These are phyloP conservation scores for Sarcophaga bullata DNA, from an alignment of 1,140 invertebrate species.

Conservation along the genomic window DNA sequence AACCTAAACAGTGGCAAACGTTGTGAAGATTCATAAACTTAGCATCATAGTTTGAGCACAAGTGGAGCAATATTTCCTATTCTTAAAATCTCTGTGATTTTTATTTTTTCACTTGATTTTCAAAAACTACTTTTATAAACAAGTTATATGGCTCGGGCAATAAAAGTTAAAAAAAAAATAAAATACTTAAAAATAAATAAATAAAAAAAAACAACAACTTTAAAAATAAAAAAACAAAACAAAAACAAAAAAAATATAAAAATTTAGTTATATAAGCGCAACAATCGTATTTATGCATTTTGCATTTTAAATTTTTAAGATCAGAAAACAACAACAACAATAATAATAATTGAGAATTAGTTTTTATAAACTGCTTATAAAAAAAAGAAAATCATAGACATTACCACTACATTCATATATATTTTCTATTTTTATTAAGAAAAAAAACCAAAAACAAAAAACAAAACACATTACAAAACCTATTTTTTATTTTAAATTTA, in stretches of 20 bases:
- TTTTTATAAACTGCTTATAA: slow-evolving; percentile 39
- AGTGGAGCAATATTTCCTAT: slow-evolving; percentile 11
- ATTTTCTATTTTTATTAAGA: slow-evolving; percentile 25
- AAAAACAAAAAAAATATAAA: neutral
- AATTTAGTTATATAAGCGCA: slow-evolving; percentile 25
- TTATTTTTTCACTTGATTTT: too few species aligned
- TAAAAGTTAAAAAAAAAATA: neutral
- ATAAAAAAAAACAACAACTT: neutral
- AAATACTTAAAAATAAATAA: neutral
- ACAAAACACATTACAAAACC: too few species aligned
- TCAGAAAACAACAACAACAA: neutral
- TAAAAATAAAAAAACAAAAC: neutral
- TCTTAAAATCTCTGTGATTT: neutral
- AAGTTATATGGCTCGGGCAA: too few species aligned
- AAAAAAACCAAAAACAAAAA: too few species aligned
- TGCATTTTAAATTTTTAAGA: slow-evolving; percentile 39
- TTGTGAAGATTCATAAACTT: neutral
- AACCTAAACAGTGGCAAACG: neutral
- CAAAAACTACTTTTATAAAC: too few species aligned
- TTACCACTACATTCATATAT: slow-evolving; percentile 9
- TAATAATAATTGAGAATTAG: slow-evolving; percentile 25
- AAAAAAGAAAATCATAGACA: slow-evolving; percentile 6
- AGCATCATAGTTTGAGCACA: neutral
- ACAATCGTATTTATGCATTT: slow-evolving; percentile 41
- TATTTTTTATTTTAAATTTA: neutral